Base-by-base conservation (phyloP, 2,797 vertebrate genomes). In the Cyclopterus lumpus region DNA sequence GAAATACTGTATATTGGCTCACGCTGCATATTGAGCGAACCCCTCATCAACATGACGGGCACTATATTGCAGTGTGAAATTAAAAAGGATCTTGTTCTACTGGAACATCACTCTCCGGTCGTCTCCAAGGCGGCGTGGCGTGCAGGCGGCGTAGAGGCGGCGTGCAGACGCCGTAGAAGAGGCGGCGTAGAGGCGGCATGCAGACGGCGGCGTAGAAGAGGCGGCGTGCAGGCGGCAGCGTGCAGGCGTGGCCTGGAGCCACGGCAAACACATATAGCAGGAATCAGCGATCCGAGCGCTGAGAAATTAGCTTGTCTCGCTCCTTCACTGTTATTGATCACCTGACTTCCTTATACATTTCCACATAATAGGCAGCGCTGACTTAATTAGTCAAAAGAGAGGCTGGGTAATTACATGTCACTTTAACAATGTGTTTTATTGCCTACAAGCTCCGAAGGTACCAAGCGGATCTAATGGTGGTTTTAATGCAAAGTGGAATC, bases 331-430 rank as follows among this genome's bases (percentile, higher is more conserved):
- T 91, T 94, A 95, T 94, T 93, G 93, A 94, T 94, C 93, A 93
- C 88, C 90, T 80, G 88, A 92, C 92, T 91, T 92, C 90, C 91
- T 90, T 82, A 79, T 90, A 85, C 91, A 85, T 92, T 89, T 85
- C 77, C 88, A 90, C 89, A 84, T 90, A 93, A 94, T 88, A 87
- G 88, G 90, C 89, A 88, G 87, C 82, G 42, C 76, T 64, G 89
- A 88, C 86, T 93, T 93, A 93, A 94, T 95, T 93, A 93, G 92
- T 94, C 89, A 93, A 89, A 91, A 88, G 88, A 90, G 90, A 90
- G 71, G 62, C 80, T 24, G 86, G 75, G 90, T 94, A 92, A 94
- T 94, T 93, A 92, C 90, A 88, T 86, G 91, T 93, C 93, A 92
- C 90, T 91, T 90, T 91, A 92, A 92, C 91, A 90, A 83, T 89